Evolutionary conservation across 1,140 invertebrate genomes (phyloP), one percentile per base, ranked within the genome.

Genomic region (Aradophagus sp.): DNA sequence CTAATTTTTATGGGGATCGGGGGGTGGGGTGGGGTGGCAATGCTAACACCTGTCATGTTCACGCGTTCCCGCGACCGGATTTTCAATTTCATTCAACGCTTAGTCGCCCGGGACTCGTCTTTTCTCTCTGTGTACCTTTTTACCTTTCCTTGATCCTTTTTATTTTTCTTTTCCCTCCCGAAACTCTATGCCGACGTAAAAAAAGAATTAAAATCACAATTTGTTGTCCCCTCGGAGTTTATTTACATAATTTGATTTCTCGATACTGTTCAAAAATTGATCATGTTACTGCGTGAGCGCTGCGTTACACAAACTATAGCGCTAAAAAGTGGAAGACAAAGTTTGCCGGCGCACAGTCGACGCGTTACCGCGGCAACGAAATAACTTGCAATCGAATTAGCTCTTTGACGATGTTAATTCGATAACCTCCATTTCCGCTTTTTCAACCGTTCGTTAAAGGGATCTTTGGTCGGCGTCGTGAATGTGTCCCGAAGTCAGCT

Each of bases 11-110:
- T 53, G 34, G 27, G 27, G 11, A n/a, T n/a, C n/a, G 27, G 7
- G 7, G 11, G 27, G 27, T 10, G 41, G 39, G 27, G 15, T 41
- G 44, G 42, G 42, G 61, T 50, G 48, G 42, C 52, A 56, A 56
- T 17, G 48, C 27, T 14, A 56, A 66, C 53, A 59, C 65, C 53
- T 59, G 65, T 68, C 55, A 45, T 41, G 45, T 47, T 26, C 42
- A 44, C 58, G 31, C 42, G 38, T 61, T 50, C 12, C 38, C 45
- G 14, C 45, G 31, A 11, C 26, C 12, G 44, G 29, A 50, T 48
- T 48, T 15, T 26, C 14, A 38, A 23, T 39, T 36, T 14, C 10
- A 38, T 5, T 31, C 35, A 48, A 59, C 35, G 32, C 20, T 36
- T 47, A 48, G 32, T 41, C 20, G 20, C 4, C 20, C 20, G n/a